Evolutionary conservation across 2,888 invertebrate species (phyloP), one percentile per base, ranked within the genome.

Genomic region (Melieria picta): DNA sequence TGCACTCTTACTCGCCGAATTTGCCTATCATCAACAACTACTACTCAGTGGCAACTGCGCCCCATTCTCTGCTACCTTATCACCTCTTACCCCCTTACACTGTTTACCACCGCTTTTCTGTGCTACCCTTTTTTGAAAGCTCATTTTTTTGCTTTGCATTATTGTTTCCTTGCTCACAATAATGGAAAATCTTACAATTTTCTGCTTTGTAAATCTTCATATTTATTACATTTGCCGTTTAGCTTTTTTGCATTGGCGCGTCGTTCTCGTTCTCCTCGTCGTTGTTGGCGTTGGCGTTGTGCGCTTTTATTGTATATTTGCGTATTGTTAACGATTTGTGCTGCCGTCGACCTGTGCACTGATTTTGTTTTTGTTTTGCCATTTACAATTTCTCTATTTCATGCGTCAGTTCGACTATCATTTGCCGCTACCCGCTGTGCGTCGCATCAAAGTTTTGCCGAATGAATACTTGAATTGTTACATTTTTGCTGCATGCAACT

Each of bases 141-240:
- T 52, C 13, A n/a, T 52, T 13, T 11, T 52, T 52, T 52, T n/a
- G n/a, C 10, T n/a, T 5, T 52, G 6, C 13, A n/a, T 52, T 52
- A n/a, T 52, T 52, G 11, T 7, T 9, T 52, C 52, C 13, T 52
- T 16, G 30, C 4, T 16, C 58, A 42, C 16, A 58, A 58, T 58
- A 58, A 58, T 58, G 58, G 58, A 58, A 58, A 58, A 58, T 30
- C 42, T 58, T 58, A 58, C 58, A 58, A 58, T 58, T 58, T 58
- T 58, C 58, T 42, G 58, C 58, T 58, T 58, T 58, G 58, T 10
- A 58, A 58, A 58, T 58, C 58, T 58, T 58, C 13, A 58, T 30
- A 58, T 16, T 42, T 30, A 30, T 58, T 58, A 42, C 58, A 58
- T 42, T 58, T 58, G 58, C 58, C 10, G 52, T 52, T 52, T 52